Evolutionary conservation across 2,888 invertebrate genomes (phyloP), one percentile per base, ranked within the genome.

Genomic region (Drosophila aldrichi): DNA sequence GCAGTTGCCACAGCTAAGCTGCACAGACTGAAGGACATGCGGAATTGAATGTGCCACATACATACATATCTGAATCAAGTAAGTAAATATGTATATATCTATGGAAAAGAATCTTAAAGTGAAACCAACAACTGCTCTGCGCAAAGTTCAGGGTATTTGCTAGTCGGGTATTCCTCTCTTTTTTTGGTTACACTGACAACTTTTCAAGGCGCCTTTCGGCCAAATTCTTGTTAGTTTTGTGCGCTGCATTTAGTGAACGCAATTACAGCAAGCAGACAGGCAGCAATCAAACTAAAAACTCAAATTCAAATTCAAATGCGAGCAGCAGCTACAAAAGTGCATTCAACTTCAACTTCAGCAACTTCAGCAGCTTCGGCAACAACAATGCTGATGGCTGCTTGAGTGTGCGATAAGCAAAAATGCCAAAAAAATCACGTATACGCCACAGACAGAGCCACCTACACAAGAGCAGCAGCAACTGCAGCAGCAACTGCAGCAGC

Each of bases 381-480:
- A 48, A 59, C 70, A 54, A 52, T 49, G 36, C 40, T 54, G 77
- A 81, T 72, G 32, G 43, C 61, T 49, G 76, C 69, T 34, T 52
- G 59, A 75, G 43, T 55, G 41, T 59, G 79, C 59, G 76, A 75
- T 79, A 79, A 79, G 80, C 44, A 68, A 70, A 79, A 72, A 78
- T 69, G 72, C 71, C 69, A 70, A 83, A 81, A 80, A 80, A 77
- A 81, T 81, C 81, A 81, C 84, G 81, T 81, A 81, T 81, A 88
- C 85, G 85, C 80, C 84, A 67, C 56, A 58, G 48, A 61, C 25
- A 25, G 64, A 76, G 83, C 83, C 90, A 67, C 59, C 64, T 49
- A 72, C 71, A 77, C 77, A 54, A 46, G 10, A 34, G 48, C 46
- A 59, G 16, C 38, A 40, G 16, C 46, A 56, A 2, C 40, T 32